Conservation (phyloP, 2,113 vertebrate species). For the Chitala chitala region DNA sequence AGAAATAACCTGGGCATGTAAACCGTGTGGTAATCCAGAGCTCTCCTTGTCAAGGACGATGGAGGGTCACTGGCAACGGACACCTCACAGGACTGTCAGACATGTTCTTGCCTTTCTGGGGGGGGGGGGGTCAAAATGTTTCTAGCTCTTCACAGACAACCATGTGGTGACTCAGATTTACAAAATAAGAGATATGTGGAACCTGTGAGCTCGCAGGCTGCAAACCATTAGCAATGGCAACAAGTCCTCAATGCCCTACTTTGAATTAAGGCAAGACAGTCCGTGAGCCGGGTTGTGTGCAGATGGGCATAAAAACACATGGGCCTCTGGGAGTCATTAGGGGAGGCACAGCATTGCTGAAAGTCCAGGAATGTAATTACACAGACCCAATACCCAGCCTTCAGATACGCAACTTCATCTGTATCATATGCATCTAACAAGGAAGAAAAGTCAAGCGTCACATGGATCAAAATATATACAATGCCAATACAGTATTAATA, state of each 20-base stretch:
- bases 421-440: too few relatives aligned
- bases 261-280: too few relatives aligned
- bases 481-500: too few relatives aligned
- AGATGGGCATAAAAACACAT: too few relatives aligned
- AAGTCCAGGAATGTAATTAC: not conserved
- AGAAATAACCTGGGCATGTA: slow-evolving; percentile 55
- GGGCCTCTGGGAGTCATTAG: not conserved
- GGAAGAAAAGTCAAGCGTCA: too few relatives aligned
- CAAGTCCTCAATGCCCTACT: too few relatives aligned
- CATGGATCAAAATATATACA: too few relatives aligned
- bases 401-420: not conserved
- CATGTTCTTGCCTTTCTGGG: too few relatives aligned
- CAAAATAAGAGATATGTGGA: slow-evolving; percentile 12
- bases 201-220: not conserved
- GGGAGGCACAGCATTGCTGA: not conserved
- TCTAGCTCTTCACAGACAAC: too few relatives aligned
- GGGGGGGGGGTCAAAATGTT: too few relatives aligned
- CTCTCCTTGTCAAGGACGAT: slow-evolving; percentile 43
- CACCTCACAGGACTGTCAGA: slow-evolving; percentile 28
- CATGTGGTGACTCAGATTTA: too few relatives aligned
- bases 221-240: not conserved
- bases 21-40: slow-evolving; percentile 56
- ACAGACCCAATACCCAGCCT: not conserved
- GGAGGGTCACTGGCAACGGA: slow-evolving; percentile 57
- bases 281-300: too few relatives aligned